These are phyloP conservation scores for Elegia similella DNA, from an alignment of 2,888 invertebrate species.

Conservation along the genomic window DNA sequence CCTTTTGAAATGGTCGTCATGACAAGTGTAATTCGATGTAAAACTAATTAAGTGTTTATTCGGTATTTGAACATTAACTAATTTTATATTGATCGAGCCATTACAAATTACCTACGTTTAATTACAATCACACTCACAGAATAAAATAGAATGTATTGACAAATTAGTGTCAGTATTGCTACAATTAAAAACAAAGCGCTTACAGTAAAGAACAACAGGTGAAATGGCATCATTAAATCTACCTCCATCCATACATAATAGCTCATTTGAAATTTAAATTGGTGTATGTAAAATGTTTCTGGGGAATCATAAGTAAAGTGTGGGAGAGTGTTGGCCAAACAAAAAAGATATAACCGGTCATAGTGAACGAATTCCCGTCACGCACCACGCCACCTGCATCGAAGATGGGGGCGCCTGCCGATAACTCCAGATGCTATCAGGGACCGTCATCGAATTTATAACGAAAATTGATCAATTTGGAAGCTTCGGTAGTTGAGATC, in stretches of 20 bases:
- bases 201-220: not conserved
- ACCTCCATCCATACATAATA: constrained; percentile 18
- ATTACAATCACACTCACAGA: not conserved
- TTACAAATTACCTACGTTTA: not conserved
- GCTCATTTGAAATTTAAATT: constrained; percentile 54
- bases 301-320: constrained; percentile 46
- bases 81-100: not conserved
- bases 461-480: not conserved
- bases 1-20: constrained; percentile 20
- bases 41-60: constrained; percentile 5
- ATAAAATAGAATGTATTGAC: not conserved
- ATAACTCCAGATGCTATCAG: constrained; percentile 42
- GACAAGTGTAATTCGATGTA: constrained; percentile 2
- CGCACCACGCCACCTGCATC: constrained; percentile 71
- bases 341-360: constrained; percentile 61
- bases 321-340: constrained; percentile 43
- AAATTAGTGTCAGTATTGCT: not conserved
- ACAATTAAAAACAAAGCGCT: not conserved
- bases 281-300: constrained; percentile 38
- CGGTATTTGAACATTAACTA: constrained; percentile 2
- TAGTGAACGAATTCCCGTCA: constrained; percentile 66
- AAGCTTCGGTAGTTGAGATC: not conserved
- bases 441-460: constrained; percentile 18
- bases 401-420: constrained; percentile 54
- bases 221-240: constrained; percentile 15